Base-by-base conservation (phyloP, 2,888 invertebrate genomes). In the Caenorhabditis sp. region DNA sequence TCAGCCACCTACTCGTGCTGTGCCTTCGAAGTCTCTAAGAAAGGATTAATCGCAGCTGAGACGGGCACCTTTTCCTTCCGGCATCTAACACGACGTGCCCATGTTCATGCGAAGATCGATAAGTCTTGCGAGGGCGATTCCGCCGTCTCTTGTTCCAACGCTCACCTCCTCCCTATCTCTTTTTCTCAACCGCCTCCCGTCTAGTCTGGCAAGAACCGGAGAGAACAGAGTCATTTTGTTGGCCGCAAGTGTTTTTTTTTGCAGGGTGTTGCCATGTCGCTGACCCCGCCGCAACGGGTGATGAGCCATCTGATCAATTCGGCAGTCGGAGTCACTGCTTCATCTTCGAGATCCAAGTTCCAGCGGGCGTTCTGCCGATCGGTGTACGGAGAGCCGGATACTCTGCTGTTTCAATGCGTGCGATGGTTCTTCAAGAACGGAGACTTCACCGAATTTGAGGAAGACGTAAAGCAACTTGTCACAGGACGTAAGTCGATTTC, bases 401-500 rank as follows among this genome's bases (percentile, higher is more conserved):
- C 45, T 20, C 65, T 65, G n/a, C 17, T 65, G 13, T 22, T 53
- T 3, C 15, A 24, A 2, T 55, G 65, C 13, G 43, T 65, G n/a
- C 53, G 35, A 17, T 46, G 37, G 53, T 20, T 65, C 11, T 65
- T 65, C 52, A 45, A 26, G 13, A 53, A 65, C 11, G 45, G 65
- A 7, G 65, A 65, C 9, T 65, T 65, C 20, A 37, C 65, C 9
- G 56, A 66, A 1, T 66, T 55, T 6, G 26, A 35, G 11, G 53
- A 53, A 0, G 45, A 27, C 6, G 43, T 65, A 8, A 27, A 24
- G 9, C 3, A 26, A 8, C 9, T 53, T 4, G 55, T 65, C 0
- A 53, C 45, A 55, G 65, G 65, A 55, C 43, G 65, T 65, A 37
- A 65, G 65, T n/a, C n/a, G n/a, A n/a, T 62, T 35, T 50, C n/a